Conservation (phyloP, 2,888 invertebrate genomes). For the Apodemia mormo region DNA sequence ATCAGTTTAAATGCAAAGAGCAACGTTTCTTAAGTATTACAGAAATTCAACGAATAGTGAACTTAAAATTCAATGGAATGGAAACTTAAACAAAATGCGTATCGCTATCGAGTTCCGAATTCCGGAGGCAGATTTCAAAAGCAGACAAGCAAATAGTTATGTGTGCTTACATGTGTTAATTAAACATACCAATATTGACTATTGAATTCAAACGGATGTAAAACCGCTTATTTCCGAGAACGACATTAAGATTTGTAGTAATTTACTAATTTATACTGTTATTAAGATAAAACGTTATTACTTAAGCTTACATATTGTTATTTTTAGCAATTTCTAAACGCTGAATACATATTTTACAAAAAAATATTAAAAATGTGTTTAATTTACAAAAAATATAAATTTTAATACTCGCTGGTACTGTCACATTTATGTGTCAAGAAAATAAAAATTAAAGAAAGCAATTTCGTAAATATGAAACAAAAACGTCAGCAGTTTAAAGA, state of each 20-base stretch:
- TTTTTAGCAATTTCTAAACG: too few species aligned
- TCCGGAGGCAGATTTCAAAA: slow-evolving; percentile 7
- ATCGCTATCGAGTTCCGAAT: neutral
- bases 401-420: too few species aligned
- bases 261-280: neutral
- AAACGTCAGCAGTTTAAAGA: too few species aligned
- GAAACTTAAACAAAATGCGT: slow-evolving; percentile 1
- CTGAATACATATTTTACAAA: too few species aligned
- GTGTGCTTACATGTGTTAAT: neutral
- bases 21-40: neutral
- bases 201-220: neutral
- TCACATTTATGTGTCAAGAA: too few species aligned
- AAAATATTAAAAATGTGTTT: too few species aligned
- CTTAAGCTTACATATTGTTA: too few species aligned
- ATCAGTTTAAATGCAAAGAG: neutral
- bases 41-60: neutral
- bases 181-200: neutral
- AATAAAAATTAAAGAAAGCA: too few species aligned
- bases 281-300: neutral
- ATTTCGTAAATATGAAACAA: too few species aligned
- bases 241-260: neutral
- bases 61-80: slow-evolving; percentile 8
- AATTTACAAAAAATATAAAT: too few species aligned
- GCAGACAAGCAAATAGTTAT: neutral
- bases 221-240: neutral